Base-by-base conservation (phyloP, 1,140 invertebrate species). In the Drosophila neocordata region DNA sequence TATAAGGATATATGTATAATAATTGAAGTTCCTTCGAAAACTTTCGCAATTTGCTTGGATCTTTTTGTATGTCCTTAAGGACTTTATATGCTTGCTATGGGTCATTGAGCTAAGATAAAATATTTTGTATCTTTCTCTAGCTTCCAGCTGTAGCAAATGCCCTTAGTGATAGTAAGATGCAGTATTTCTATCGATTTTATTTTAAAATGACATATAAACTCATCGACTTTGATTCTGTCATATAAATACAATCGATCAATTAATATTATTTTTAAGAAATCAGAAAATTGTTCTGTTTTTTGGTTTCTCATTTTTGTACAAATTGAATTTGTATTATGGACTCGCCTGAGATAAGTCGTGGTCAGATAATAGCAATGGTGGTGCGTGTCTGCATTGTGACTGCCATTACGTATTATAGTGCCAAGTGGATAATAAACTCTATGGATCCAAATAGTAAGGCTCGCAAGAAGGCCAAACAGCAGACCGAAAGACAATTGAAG, bases 381-480 rank as follows among this genome's bases (percentile, higher is more conserved):
- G 92, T 96, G 55, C 94, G 95, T 76, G 92, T 97, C 60, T 95
- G 95, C 0, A 93, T 97, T 55, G 95, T 97, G 35, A 95, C 96
- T 24, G 95, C 95, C 0, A 93, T 97, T 11, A 96, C 97, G n/a
- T 98, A 96, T 93, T 95, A 96, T 77, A 95, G 95, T 52, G 95
- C 97, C 75, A 97, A 96, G 94, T 97, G 96, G 95, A 92, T 98
- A 22, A 94, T 97, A 72, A 95, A 94, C 89, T 94, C 93, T 1
- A 63, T 97, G 48, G 96, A 97, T 90, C 96, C 96, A 0, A 96
- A 95, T 0, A 95, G 93, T 44, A 96, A 96, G 84, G 94, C 94
- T 51, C 96, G 96, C 71, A 95, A 95, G 81, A 95, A 95, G 79
- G 95, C 96, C 0, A 95, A 95, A 65, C 93, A 95, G 81, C 94